Percentiles rank a stretch among this genome's conserved stretches.
phyloP scores from a whole-genome alignment of 2,888 invertebrate species.

The Drosophila mulleri region DNA sequence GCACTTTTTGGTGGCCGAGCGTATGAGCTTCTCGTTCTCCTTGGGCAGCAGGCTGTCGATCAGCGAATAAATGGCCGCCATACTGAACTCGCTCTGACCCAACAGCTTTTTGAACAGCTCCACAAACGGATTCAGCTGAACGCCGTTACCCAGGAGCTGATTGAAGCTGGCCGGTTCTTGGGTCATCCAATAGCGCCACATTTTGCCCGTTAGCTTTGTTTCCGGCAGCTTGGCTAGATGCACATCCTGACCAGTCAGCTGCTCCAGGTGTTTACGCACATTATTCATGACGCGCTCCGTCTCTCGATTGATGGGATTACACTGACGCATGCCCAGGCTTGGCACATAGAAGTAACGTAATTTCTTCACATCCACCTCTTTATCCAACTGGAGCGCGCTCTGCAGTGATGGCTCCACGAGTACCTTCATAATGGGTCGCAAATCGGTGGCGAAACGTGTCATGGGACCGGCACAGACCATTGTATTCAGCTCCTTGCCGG shows the following conservation, averaged over 20 bases:
- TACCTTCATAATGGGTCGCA: slow-evolving; percentile 90
- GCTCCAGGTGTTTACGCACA: slow-evolving; percentile 85
- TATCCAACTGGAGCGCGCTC: slow-evolving; percentile 87
- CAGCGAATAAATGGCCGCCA: slow-evolving; percentile 89
- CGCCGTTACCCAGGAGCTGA: slow-evolving; percentile 88
- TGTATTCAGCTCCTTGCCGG: slow-evolving; percentile 88
- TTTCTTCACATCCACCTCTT: slow-evolving; percentile 88
- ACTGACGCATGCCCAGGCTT: slow-evolving; percentile 89
- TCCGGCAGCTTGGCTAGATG: slow-evolving; percentile 79
- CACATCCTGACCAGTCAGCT: slow-evolving; percentile 79
- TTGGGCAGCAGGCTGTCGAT: slow-evolving; percentile 88
- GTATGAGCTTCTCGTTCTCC: slow-evolving; percentile 89
- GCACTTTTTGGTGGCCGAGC: slow-evolving; percentile 87
- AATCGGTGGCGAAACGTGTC: slow-evolving; percentile 91
- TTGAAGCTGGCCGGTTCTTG: slow-evolving; percentile 89
- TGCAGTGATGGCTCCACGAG: slow-evolving; percentile 86
- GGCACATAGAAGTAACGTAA: slow-evolving; percentile 92
- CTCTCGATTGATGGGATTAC: slow-evolving; percentile 90
- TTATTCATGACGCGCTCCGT: slow-evolving; percentile 88
- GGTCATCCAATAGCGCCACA: slow-evolving; percentile 92
- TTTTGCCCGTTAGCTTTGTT: slow-evolving; percentile 86
- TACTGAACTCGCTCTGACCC: slow-evolving; percentile 88
- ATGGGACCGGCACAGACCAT: slow-evolving; percentile 95
- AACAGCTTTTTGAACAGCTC: slow-evolving; percentile 88
- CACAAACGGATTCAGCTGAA: slow-evolving; percentile 86